Conservation (phyloP, 2,888 invertebrate genomes). For the Epicampocera succincta region DNA sequence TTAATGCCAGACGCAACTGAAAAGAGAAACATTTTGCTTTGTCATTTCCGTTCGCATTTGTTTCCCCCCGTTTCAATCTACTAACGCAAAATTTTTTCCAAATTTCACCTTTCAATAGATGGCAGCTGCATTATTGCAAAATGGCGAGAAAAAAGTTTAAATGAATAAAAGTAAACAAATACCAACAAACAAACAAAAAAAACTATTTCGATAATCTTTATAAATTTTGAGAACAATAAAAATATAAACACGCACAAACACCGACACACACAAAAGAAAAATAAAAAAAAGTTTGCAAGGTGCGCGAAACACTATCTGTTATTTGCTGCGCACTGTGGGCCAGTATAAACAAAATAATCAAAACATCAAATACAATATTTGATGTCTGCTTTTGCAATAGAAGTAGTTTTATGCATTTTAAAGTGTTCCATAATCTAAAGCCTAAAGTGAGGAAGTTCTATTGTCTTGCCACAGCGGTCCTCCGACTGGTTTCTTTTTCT, state of each 20-base stretch:
- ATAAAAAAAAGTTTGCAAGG: slow-evolving; percentile 52
- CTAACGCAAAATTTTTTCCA: slow-evolving; percentile 35
- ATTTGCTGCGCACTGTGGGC: slow-evolving; percentile 12
- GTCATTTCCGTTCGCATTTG: slow-evolving; percentile 47
- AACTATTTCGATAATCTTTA: slow-evolving; percentile 45
- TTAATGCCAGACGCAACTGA: too few relatives aligned
- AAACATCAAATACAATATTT: too few relatives aligned
- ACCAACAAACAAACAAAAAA: slow-evolving; percentile 27
- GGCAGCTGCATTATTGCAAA: slow-evolving; percentile 57
- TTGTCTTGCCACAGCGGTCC: too few relatives aligned
- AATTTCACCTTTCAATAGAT: slow-evolving; percentile 60
- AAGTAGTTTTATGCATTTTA: too few relatives aligned
- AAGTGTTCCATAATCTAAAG: too few relatives aligned
- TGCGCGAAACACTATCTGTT: slow-evolving; percentile 58
- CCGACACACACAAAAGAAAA: not conserved
- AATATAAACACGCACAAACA: slow-evolving; percentile 3
- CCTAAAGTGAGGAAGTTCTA: too few relatives aligned
- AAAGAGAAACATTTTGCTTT: slow-evolving; percentile 21
- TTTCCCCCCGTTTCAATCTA: slow-evolving; percentile 14
- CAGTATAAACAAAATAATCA: not conserved
- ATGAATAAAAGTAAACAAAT: slow-evolving; percentile 23
- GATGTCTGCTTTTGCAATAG: too few relatives aligned
- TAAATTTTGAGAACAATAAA: slow-evolving; percentile 49
- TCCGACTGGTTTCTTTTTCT: too few relatives aligned
- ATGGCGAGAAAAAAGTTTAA: not conserved